Evolutionary conservation across 2,113 vertebrate genomes (phyloP).

Genomic region (Euleptes europaea): DNA sequence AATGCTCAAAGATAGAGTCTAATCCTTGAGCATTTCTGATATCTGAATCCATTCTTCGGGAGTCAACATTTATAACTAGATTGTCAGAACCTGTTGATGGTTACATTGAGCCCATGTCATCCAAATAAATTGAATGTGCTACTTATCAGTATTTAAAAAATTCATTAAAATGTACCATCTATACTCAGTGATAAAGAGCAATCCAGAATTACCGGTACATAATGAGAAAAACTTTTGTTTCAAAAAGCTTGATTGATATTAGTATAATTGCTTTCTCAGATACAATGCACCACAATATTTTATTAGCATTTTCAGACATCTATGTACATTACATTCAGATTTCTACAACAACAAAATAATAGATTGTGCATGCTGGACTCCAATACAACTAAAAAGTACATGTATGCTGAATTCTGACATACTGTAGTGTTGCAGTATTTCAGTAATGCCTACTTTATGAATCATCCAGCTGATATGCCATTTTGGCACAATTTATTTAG

Average conservation of each 20-base stretch:
- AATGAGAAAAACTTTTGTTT: neutral
- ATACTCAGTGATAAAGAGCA: neutral
- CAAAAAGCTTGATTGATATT: neutral
- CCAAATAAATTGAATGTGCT: neutral
- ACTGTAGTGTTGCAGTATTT: no score
- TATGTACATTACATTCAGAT: neutral
- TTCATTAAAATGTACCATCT: no score
- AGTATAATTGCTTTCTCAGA: no score
- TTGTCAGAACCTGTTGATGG: neutral
- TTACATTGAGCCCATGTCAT: neutral
- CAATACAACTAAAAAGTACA: neutral
- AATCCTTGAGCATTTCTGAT: neutral
- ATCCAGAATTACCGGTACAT: neutral
- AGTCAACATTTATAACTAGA: neutral
- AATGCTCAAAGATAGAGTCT: neutral
- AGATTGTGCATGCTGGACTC: neutral
- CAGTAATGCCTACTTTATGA: neutral
- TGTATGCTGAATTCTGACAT: neutral
- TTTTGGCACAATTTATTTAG: neutral
- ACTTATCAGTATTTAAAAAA: neutral
- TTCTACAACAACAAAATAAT: neutral
- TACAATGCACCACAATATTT: neutral
- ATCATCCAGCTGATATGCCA: neutral
- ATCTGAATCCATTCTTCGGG: neutral
- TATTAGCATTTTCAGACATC: neutral